Evolutionary conservation across 1,140 invertebrate species (phyloP).

Genomic region (Calycopis cecrops): DNA sequence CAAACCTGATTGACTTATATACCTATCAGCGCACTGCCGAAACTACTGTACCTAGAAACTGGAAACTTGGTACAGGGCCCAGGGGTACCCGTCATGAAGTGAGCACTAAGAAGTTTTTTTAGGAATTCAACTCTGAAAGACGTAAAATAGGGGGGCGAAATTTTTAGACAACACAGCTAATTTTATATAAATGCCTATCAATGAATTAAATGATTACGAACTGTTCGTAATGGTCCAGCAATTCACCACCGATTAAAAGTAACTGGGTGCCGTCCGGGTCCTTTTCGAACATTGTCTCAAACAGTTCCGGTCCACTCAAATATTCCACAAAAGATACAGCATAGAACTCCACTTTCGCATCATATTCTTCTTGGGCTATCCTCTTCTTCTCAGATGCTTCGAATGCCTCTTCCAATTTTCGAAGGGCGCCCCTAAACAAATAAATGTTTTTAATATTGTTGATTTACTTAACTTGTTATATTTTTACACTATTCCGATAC

Average conservation of each 20-base stretch:
- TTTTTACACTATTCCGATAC: too few species aligned
- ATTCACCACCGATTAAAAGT: constrained; percentile 79
- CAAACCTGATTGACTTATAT: too few species aligned
- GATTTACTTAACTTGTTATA: too few species aligned
- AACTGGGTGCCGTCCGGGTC: constrained; percentile 84
- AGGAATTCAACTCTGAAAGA: too few species aligned
- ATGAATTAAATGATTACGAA: constrained; percentile 38
- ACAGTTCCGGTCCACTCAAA: constrained; percentile 82
- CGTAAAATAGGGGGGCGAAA: too few species aligned
- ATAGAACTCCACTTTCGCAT: constrained; percentile 55
- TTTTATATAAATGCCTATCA: too few species aligned
- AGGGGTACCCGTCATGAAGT: too few species aligned
- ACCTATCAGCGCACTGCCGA: too few species aligned
- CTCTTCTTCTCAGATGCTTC: constrained; percentile 56
- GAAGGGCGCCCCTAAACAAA: constrained; percentile 42
- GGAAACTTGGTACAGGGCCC: too few species aligned
- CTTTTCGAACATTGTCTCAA: constrained; percentile 83
- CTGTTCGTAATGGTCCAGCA: constrained; percentile 74
- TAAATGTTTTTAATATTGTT: too few species aligned
- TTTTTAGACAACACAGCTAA: not conserved
- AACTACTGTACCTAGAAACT: too few species aligned
- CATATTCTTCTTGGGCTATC: constrained; percentile 56
- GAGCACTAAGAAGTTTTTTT: too few species aligned
- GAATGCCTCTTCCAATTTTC: constrained; percentile 54
- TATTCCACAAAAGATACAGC: constrained; percentile 63